Percentiles rank a stretch among this genome's conserved stretches.
phyloP scores from a whole-genome alignment of 2,113 vertebrate species.

The Emberiza fucata region DNA sequence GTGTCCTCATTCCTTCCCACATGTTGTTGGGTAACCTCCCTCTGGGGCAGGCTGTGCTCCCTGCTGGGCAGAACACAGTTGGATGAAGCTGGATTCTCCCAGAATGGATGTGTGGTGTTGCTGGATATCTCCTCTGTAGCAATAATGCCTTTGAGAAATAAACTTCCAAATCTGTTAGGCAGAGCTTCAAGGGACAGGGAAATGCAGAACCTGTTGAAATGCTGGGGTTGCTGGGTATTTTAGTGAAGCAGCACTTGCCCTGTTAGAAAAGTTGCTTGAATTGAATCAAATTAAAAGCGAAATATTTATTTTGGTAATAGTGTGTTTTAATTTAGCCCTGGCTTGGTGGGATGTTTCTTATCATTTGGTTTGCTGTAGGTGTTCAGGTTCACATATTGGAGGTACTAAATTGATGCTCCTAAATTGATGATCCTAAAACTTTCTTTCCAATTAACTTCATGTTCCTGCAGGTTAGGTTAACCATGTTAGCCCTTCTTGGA shows the following conservation, averaged over 20 bases:
- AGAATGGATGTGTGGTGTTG: not conserved
- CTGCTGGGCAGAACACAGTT: not conserved
- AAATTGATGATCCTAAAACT: not conserved
- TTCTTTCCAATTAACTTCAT: not conserved
- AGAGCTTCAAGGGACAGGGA: not conserved
- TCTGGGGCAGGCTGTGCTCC: not conserved
- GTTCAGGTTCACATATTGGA: not conserved
- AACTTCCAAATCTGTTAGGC: constrained; percentile 75
- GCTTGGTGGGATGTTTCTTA: not conserved
- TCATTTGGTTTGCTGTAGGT: not conserved
- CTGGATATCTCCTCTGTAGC: not conserved
- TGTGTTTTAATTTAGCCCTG: not conserved
- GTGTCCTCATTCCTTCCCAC: not conserved
- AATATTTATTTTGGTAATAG: not conserved
- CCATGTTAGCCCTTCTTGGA: not conserved
- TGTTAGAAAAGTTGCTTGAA: not conserved
- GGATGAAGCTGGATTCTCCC: not conserved
- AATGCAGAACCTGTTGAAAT: not conserved
- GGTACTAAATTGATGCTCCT: not conserved
- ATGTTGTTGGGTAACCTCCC: too few species aligned
- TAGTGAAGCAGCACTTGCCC: not conserved
- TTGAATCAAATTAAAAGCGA: not conserved
- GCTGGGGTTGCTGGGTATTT: not conserved
- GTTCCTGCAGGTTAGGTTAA: not conserved
- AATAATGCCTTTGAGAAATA: constrained; percentile 62